A percentile compares a stretch with the other conserved stretches of the same genome.
These are phyloP conservation scores for Labia minor DNA, from an alignment of 2,888 invertebrate genomes.

Conservation along the genomic window DNA sequence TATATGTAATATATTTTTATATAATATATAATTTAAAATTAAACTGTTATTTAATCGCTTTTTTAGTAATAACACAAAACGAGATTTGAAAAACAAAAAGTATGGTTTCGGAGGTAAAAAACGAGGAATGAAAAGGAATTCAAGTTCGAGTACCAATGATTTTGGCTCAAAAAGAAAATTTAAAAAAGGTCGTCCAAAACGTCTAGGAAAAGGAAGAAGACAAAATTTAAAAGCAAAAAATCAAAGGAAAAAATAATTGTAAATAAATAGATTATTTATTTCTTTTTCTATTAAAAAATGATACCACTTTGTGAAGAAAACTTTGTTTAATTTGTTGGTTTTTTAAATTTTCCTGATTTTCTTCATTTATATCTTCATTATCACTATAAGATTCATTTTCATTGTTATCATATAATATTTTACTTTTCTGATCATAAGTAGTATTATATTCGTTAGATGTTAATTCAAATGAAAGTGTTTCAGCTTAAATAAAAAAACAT, in stretches of 20 bases:
- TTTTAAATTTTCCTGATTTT: not conserved
- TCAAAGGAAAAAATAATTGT: conserved; percentile 36
- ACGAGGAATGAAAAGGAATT: conserved; percentile 77
- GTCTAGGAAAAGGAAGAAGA: conserved; percentile 38
- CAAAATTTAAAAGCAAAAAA: conserved; percentile 37
- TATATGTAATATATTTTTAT: too few relatives aligned
- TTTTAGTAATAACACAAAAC: conserved; percentile 38
- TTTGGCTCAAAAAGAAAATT: conserved; percentile 40
- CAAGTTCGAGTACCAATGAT: conserved; percentile 63
- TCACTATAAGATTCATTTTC: not conserved
- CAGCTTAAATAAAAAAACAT: not conserved
- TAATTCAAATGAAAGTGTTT: not conserved
- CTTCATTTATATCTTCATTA: not conserved
- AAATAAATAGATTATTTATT: not conserved
- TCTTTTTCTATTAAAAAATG: not conserved
- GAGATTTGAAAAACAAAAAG: conserved; percentile 66
- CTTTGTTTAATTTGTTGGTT: not conserved
- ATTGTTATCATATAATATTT: conserved; percentile 14
- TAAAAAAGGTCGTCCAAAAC: conserved; percentile 24
- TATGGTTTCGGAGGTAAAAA: conserved; percentile 96
- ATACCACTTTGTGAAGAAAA: not conserved
- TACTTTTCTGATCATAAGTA: conserved; percentile 27
- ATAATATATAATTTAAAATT: too few relatives aligned
- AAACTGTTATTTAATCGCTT: not conserved
- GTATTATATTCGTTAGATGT: conserved; percentile 26